Evolutionary conservation across 2,113 vertebrate genomes (phyloP).

Genomic region (Varanus komodoensis): DNA sequence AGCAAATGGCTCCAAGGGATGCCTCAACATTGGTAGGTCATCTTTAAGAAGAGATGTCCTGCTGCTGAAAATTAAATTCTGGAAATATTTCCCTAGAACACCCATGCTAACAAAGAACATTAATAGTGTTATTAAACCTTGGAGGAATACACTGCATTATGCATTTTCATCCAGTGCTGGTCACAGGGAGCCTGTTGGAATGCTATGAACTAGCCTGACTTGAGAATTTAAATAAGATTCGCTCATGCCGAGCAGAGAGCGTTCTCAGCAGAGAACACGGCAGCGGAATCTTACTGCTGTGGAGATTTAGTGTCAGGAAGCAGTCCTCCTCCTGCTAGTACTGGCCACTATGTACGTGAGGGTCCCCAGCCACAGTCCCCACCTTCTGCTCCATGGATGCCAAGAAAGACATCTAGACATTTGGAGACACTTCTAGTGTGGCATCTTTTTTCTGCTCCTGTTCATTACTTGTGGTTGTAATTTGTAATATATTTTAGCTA

Average conservation of each 20-base stretch:
- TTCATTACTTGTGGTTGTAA: not conserved
- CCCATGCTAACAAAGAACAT: not conserved
- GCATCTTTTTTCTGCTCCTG: not conserved
- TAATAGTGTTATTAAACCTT: not conserved
- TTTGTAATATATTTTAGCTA: too few relatives aligned
- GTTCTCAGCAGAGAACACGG: not conserved
- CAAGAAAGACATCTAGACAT: not conserved
- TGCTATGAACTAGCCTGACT: not conserved
- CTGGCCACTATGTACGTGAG: not conserved
- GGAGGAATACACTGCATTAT: not conserved
- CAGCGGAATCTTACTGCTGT: not conserved
- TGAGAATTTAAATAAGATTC: not conserved
- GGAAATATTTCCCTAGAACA: not conserved
- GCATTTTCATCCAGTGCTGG: not conserved
- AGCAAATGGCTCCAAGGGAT: not conserved
- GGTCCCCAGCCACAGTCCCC: not conserved
- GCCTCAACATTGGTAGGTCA: not conserved
- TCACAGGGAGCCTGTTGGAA: too few relatives aligned
- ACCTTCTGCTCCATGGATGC: too few relatives aligned
- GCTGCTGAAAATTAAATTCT: not conserved
- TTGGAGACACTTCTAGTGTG: not conserved
- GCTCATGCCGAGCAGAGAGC: not conserved
- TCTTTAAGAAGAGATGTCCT: not conserved
- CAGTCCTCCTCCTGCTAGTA: not conserved
- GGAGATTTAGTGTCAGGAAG: not conserved